Conservation (phyloP, 2,888 invertebrate genomes). For the Lydus trimaculatus region DNA sequence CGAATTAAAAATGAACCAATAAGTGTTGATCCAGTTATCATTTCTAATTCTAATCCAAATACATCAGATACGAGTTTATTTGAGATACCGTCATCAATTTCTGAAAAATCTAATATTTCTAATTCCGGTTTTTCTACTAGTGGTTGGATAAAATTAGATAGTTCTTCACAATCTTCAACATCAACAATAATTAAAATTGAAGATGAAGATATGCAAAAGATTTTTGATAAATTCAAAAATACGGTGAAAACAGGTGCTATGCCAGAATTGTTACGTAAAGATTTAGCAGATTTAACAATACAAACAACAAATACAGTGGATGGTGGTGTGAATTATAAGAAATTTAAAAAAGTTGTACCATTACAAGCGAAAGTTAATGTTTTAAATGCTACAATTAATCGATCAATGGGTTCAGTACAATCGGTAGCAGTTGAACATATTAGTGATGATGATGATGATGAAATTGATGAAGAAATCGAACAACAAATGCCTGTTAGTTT, state of each 20-base stretch:
- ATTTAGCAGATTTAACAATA: neutral
- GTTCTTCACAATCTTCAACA: neutral
- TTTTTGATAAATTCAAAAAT: slow-evolving; percentile 27
- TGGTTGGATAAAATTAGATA: neutral
- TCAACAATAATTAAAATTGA: slow-evolving; percentile 1
- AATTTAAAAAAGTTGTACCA: slow-evolving; percentile 24
- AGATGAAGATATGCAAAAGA: slow-evolving; percentile 23
- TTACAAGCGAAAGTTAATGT: neutral
- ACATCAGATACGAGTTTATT: neutral
- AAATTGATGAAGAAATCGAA: neutral
- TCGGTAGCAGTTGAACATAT: neutral
- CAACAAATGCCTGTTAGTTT: neutral
- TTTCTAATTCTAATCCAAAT: neutral
- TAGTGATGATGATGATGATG: neutral
- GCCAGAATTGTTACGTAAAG: slow-evolving; percentile 8
- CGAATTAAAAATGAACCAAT: slow-evolving; percentile 14
- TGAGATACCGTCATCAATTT: neutral
- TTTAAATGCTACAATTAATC: neutral
- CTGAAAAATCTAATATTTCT: neutral
- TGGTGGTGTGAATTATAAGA: slow-evolving; percentile 26
- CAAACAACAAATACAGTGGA: neutral
- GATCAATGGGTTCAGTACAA: neutral
- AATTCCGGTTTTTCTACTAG: neutral
- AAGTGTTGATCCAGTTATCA: neutral
- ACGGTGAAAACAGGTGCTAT: slow-evolving; percentile 15